Evolutionary conservation across 2,113 vertebrate species (phyloP).

Genomic region (Carollia perspicillata): DNA sequence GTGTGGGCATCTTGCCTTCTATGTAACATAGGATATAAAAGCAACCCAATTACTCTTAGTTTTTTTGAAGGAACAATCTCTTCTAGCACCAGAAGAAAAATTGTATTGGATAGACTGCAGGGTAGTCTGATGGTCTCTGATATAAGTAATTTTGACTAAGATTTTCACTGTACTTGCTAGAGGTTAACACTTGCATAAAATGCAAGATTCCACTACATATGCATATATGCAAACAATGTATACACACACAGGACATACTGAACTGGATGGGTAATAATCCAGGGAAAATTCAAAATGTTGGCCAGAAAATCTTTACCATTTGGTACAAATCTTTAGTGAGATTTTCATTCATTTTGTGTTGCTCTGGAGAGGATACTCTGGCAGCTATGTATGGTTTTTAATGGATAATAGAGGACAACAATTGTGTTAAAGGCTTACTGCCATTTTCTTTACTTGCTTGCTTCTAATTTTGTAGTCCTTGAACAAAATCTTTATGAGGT

Average conservation of each 20-base stretch:
- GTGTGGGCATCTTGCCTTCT: not conserved
- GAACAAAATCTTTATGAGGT: not conserved
- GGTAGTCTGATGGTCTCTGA: not conserved
- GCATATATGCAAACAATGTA: not conserved
- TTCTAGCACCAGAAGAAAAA: not conserved
- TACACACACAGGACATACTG: not conserved
- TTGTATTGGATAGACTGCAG: not conserved
- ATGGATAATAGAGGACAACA: not conserved
- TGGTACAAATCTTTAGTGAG: not conserved
- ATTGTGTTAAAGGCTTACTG: not conserved
- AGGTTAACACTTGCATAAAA: not conserved
- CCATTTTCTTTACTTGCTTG: not conserved
- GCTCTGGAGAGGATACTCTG: not conserved
- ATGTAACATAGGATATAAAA: not conserved
- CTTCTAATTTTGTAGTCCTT: slow-evolving; percentile 27
- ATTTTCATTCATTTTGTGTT: not conserved
- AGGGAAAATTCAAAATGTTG: not conserved
- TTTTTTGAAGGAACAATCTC: not conserved
- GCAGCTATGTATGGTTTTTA: not conserved
- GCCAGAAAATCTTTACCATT: not conserved
- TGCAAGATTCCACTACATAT: not conserved
- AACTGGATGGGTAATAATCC: not conserved
- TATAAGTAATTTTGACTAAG: not conserved
- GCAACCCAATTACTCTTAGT: not conserved
- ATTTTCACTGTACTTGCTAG: not conserved